Evolutionary conservation across 2,797 vertebrate genomes (phyloP).

Genomic region (Hippocampus kuda): DNA sequence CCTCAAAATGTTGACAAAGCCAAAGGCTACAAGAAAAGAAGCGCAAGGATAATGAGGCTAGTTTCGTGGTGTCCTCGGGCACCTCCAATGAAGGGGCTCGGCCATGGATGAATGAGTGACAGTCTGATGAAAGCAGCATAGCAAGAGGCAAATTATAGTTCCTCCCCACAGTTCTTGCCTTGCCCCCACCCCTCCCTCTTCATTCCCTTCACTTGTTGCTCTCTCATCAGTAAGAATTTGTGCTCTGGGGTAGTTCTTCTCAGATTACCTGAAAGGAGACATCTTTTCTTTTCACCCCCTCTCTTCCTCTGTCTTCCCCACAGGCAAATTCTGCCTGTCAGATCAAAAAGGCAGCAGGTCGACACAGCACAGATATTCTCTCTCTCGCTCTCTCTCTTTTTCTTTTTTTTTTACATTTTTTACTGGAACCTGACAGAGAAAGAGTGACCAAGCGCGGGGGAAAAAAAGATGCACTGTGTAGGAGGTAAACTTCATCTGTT

Average conservation of each 20-base stretch:
- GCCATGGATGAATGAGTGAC: conserved; percentile 57
- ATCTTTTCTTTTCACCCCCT: conserved; percentile 62
- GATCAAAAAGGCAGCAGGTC: conserved; percentile 65
- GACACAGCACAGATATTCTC: conserved; percentile 30
- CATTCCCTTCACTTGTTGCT: conserved; percentile 27
- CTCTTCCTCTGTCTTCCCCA: conserved; percentile 55
- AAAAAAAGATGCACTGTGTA: conserved; percentile 10
- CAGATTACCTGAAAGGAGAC: conserved; percentile 69
- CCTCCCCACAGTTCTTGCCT: conserved; percentile 18
- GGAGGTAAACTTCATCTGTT: conserved; percentile 39
- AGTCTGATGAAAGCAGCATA: conserved; percentile 62
- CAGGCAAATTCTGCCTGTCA: conserved; percentile 69
- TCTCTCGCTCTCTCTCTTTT: background rate
- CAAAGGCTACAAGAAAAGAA: background rate
- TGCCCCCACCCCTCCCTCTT: conserved; percentile 5
- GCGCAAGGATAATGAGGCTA: conserved; percentile 33
- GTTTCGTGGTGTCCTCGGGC: conserved; percentile 36
- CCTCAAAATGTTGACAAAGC: background rate
- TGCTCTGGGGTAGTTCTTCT: conserved; percentile 59
- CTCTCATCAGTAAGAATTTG: conserved; percentile 62
- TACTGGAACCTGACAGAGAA: conserved; percentile 3
- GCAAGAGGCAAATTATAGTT: conserved; percentile 64
- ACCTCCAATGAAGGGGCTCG: conserved; percentile 31
- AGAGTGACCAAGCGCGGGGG: background rate
- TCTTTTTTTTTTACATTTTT: background rate